Conservation (phyloP, 1,140 invertebrate genomes). For the Metopolophium dirhodum region DNA sequence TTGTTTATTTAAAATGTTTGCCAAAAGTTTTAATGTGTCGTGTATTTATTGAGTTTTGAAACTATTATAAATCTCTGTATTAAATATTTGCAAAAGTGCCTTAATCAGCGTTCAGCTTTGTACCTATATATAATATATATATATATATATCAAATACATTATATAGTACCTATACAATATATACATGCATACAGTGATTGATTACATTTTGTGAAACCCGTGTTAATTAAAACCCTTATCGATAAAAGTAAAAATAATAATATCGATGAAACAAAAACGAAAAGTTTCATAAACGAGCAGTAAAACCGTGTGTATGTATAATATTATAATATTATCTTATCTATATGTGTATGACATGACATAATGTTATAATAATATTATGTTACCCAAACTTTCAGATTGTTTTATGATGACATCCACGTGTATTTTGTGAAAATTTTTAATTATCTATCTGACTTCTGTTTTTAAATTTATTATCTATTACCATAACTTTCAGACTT, state of each 20-base stretch:
- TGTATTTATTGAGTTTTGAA: not conserved
- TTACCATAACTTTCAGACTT: not conserved
- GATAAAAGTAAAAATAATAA: not conserved
- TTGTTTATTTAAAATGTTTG: not conserved
- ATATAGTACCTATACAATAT: not conserved
- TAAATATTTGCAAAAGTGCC: not conserved
- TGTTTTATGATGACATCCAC: not conserved
- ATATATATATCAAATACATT: not conserved
- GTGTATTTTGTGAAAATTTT: not conserved
- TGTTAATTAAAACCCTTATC: slow-evolving; percentile 6
- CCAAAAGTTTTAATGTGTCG: not conserved
- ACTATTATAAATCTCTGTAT: not conserved
- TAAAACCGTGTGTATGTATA: not conserved
- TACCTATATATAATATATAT: not conserved
- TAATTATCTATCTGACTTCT: not conserved
- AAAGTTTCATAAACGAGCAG: not conserved
- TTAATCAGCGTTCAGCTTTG: not conserved
- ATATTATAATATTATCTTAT: no score
- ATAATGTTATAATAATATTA: not conserved
- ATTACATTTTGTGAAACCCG: not conserved
- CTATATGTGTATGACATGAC: not conserved
- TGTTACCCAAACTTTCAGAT: not conserved
- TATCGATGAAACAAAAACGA: not conserved
- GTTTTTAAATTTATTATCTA: not conserved
- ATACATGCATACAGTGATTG: not conserved